Base-by-base conservation (phyloP, 2,797 vertebrate genomes). In the Cottoperca gobio region DNA sequence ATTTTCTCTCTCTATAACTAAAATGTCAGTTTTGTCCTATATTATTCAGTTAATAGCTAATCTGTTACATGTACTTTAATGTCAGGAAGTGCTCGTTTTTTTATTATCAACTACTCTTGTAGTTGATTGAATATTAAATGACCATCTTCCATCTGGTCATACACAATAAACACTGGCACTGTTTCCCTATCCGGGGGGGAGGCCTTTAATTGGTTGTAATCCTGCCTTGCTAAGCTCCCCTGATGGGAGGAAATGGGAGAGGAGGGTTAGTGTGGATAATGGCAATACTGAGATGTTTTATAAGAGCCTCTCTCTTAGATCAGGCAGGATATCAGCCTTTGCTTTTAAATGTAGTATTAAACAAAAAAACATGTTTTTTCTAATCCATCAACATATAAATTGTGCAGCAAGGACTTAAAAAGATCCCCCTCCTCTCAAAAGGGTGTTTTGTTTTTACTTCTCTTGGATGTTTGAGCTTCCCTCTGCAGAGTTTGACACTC, bases 171-270 rank as follows among this genome's bases (percentile, higher is more conserved):
- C 74, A 82, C 33, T 33, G 71, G 68, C 66, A 75, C 37, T 8
- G 55, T 73, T 70, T 73, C 67, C 17, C 83, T 86, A 83, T 81
- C 75, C 28, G 5, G 5, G 77, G 77, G 78, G 86, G 80, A 89
- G 50, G 79, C 46, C 60, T 81, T 80, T 92, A 92, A 93, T 93
- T 93, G 86, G 85, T 91, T 88, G 78, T 91, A 92, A 93, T 93
- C 92, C 86, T 81, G 76, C 82, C 78, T 86, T 73, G 76, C 79
- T 92, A 86, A 92, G 66, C 84, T 86, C 82, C 78, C 83, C 65
- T 69, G 78, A 88, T 89, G 84, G 70, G 70, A 78, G 79, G 75
- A 89, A 86, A 86, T 72, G 63, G 75, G 48, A 83, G 80, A 87
- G 82, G 58, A 80, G 70, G 60, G 81, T 73, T 76, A 59, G 79